Evolutionary conservation across 2,113 vertebrate genomes (phyloP).

Genomic region (Ibidorhyncha struthersii): DNA sequence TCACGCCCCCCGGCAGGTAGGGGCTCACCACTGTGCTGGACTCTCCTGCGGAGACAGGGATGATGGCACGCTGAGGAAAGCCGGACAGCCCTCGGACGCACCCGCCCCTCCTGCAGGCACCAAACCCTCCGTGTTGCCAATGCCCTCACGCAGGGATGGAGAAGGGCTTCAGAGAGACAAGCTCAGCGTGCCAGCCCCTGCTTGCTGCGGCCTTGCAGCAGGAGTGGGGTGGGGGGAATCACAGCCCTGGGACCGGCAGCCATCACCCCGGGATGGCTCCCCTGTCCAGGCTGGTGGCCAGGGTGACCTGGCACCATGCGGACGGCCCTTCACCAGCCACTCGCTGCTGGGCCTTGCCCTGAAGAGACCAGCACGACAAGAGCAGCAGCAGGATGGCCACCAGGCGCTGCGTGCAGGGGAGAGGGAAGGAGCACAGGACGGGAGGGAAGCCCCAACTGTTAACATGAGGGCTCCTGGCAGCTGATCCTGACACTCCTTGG

Average conservation of each 20-base stretch:
- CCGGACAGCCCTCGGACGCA: accelerated
- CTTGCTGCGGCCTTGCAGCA: not conserved
- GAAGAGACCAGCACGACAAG: not conserved
- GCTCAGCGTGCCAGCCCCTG: accelerated
- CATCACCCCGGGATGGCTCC: not conserved
- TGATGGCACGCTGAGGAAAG: not conserved
- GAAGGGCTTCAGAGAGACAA: not conserved
- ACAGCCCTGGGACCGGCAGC: not conserved
- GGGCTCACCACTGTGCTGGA: constrained; percentile 94
- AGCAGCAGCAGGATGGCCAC: not conserved
- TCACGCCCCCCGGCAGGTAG: constrained; percentile 89
- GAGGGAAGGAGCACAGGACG: not conserved
- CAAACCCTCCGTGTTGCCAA: accelerated
- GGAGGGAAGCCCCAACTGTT: not conserved
- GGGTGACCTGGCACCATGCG: not conserved
- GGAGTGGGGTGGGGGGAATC: not conserved
- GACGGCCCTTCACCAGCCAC: not conserved
- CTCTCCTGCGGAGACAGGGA: constrained; percentile 80
- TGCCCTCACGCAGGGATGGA: accelerated
- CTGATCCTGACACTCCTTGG: not conserved
- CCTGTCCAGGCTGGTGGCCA: not conserved
- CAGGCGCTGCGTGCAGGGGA: accelerated
- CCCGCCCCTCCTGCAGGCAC: not conserved
- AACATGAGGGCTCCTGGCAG: not conserved
- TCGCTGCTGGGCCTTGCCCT: not conserved